A percentile compares a stretch with the other conserved stretches of the same genome.
These are phyloP conservation scores for Drosophila histrio DNA, from an alignment of 2,888 invertebrate genomes.

Conservation along the genomic window DNA sequence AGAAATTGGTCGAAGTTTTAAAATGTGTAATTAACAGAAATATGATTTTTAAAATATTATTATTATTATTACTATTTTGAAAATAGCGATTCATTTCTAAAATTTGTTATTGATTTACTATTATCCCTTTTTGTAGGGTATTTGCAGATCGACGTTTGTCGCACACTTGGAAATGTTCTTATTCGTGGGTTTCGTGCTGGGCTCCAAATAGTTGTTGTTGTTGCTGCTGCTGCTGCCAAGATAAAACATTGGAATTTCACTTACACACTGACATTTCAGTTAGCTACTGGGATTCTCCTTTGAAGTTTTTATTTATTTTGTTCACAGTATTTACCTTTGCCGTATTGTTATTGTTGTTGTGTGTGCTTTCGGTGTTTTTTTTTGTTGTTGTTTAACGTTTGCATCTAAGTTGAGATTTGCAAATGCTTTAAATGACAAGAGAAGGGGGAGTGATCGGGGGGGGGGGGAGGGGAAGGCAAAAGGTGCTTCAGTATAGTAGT, in stretches of 20 bases:
- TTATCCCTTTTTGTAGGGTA: constrained; percentile 20
- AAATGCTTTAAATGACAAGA: constrained; percentile 27
- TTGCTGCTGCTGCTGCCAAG: constrained; percentile 40
- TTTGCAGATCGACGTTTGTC: constrained; percentile 1
- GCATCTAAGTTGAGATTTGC: constrained; percentile 43
- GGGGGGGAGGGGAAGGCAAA: constrained; percentile 8
- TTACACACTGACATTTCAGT: constrained; percentile 61
- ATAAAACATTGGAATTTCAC: constrained; percentile 78
- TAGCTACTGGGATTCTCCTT: constrained; percentile 81
- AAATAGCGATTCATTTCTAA: no score
- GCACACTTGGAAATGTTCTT: constrained; percentile 35
- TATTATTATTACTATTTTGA: no score
- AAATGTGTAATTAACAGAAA: no score
- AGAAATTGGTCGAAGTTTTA: no score
- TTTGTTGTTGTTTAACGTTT: constrained; percentile 32
- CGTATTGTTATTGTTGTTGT: constrained; percentile 42
- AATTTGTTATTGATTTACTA: neutral
- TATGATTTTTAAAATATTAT: no score
- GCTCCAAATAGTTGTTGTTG: constrained; percentile 54
- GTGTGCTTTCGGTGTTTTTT: constrained; percentile 36
- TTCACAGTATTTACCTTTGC: constrained; percentile 67
- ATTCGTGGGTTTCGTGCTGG: constrained; percentile 43
- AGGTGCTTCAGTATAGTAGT: constrained; percentile 30
- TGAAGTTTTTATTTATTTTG: constrained; percentile 69
- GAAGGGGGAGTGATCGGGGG: neutral